A percentile compares a stretch with the other conserved stretches of the same genome.
phyloP scores from a whole-genome alignment of 2,113 vertebrate species.

The Nothocercus nigrocapillus region DNA sequence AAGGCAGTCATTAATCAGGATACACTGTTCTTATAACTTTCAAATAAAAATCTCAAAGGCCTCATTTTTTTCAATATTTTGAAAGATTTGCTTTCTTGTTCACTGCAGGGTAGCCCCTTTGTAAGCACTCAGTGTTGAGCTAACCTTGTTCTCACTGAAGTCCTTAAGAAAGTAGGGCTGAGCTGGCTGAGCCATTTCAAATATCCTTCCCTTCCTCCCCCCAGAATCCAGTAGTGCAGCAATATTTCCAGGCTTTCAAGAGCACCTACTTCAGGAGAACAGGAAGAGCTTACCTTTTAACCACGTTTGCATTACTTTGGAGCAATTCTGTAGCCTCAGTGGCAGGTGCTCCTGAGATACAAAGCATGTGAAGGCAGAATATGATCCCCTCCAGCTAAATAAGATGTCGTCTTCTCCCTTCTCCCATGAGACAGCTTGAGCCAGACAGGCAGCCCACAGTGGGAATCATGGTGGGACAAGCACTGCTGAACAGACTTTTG shows the following conservation, averaged over 20 bases:
- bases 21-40: background rate
- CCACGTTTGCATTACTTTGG: background rate
- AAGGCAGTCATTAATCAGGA: background rate
- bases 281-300: background rate
- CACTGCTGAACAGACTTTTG: background rate
- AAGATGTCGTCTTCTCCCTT: rapidly evolving
- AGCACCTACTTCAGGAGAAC: background rate
- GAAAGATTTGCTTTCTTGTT: background rate
- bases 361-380: rapidly evolving
- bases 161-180: background rate
- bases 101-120: background rate
- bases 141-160: background rate
- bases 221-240: background rate
- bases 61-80: background rate
- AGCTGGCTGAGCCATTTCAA: background rate
- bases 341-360: background rate
- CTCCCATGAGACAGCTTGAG: background rate
- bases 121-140: background rate
- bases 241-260: background rate
- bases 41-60: background rate
- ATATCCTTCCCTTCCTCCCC: background rate
- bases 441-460: rapidly evolving
- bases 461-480: background rate
- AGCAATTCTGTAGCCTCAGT: background rate
- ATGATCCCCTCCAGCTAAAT: background rate